Evolutionary conservation across 2,113 vertebrate genomes (phyloP), one percentile per base, ranked within the genome.

Genomic region (Fulica atra): DNA sequence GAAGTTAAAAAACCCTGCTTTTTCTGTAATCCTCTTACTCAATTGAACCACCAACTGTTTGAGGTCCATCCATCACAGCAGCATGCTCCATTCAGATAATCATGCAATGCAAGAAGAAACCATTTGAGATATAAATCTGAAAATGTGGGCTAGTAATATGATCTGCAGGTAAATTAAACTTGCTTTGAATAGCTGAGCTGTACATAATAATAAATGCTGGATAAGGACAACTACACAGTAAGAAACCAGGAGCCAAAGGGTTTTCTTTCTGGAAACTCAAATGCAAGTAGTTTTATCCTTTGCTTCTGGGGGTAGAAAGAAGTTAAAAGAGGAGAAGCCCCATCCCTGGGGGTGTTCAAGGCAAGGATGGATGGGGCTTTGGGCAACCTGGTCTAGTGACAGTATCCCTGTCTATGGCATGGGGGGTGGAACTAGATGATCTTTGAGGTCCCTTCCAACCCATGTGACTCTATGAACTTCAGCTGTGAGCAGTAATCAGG

Each of bases 91-190:
- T 31, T 59, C 87, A 14, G 51, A 29, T 71, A 63, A 81, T 63
- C 48, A 68, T 1, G 73, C 69, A n/a, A n/a, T 24, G 83, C 60
- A 78, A 78, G 71, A 50, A 70, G 93, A 79, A 91, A 73, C 83
- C 29, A n/a, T 73, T 53, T 17, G 54, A 88, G 76, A 63, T 70
- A 73, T 36, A 74, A 86, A 93, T 86, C 90, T 81, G 80, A 35
- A 91, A 85, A 33, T 11, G 64, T 25, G 50, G 73, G 78, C 81
- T 68, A 53, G 79, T 64, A 91, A 85, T 56, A 10, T 1, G 35
- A 70, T 86, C 83, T 57, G 46, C 90, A 91, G 95, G 76, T 93
- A 86, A 93, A 94, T 91, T 79, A 94, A 94, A 91, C 40, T 86
- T 26, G 23, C 84, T 69, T 88, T 51, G 87, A 91, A 36, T 42